A percentile compares a stretch with the other conserved stretches of the same genome.
These are phyloP conservation scores for Gymnothorax javanicus DNA, from an alignment of 2,797 vertebrate genomes.

Conservation along the genomic window DNA sequence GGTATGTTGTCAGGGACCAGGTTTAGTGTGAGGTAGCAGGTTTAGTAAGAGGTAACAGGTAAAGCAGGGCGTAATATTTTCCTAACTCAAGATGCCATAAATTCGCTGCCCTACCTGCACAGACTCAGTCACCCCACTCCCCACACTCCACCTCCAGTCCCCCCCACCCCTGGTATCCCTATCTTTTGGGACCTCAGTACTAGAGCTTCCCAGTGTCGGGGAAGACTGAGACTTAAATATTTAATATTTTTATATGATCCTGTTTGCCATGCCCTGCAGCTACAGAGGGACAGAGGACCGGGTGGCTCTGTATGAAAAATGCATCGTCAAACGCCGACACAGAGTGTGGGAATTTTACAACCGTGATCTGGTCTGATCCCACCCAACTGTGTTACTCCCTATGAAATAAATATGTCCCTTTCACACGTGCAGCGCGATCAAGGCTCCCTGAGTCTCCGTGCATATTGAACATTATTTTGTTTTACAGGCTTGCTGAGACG, in stretches of 20 bases:
- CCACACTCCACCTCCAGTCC: conserved; percentile 35
- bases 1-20: no score
- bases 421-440: not conserved
- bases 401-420: conserved; percentile 62
- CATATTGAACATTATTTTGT: not conserved
- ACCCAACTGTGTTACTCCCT: conserved; percentile 35
- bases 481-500: not conserved
- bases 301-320: conserved; percentile 60
- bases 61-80: not conserved
- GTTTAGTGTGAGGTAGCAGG: not conserved
- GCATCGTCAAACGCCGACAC: conserved; percentile 56
- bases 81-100: conserved; percentile 32
- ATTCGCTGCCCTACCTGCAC: conserved; percentile 28
- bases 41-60: not conserved
- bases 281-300: conserved; percentile 63
- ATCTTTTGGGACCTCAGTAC: conserved; percentile 44
- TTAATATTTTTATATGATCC: conserved; percentile 56
- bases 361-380: conserved; percentile 52
- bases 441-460: not conserved
- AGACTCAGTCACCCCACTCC: conserved; percentile 34
- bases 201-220: conserved; percentile 51
- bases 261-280: conserved; percentile 62
- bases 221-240: conserved; percentile 66
- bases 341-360: conserved; percentile 51
- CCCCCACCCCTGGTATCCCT: conserved; percentile 41